A percentile compares a stretch with the other conserved stretches of the same genome.
Evolutionary conservation across 92 coral and sea anemone genomes (phyloP).

Genomic region (Chrysogorgia sp.): DNA sequence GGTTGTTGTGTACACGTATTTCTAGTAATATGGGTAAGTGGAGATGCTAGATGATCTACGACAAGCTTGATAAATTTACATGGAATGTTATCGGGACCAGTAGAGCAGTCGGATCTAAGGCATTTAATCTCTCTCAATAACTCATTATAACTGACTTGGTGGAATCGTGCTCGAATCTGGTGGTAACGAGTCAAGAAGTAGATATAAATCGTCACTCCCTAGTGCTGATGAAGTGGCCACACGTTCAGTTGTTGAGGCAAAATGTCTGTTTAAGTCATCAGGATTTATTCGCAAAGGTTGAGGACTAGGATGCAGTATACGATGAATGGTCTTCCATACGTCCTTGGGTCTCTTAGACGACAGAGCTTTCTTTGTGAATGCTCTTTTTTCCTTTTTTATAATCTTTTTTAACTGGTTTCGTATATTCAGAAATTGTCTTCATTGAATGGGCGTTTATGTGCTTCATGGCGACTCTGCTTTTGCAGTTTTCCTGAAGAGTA

Average conservation of each 20-base stretch:
- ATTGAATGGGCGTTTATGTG: neutral
- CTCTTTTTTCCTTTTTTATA: conserved; percentile 2
- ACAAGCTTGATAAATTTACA: conserved; percentile 21
- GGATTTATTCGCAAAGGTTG: conserved; percentile 9
- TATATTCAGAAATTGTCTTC: neutral
- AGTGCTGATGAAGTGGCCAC: conserved; percentile 4
- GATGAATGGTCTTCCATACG: conserved; percentile 16
- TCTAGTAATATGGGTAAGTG: conserved; percentile 17
- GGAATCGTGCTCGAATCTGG: neutral
- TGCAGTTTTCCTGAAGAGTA: too few relatives aligned
- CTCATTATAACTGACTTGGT: conserved; percentile 1
- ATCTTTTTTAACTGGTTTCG: conserved; percentile 2
- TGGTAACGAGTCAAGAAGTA: too few relatives aligned
- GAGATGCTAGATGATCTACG: conserved; percentile 22
- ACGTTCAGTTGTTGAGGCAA: conserved; percentile 11
- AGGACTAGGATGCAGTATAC: conserved; percentile 22
- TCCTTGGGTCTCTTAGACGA: conserved; percentile 7
- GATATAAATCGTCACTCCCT: too few relatives aligned
- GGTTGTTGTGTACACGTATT: too few relatives aligned
- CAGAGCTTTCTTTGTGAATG: conserved; percentile 13
- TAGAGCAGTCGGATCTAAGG: conserved; percentile 8
- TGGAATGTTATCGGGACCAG: conserved; percentile 12
- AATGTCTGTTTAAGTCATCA: conserved; percentile 7
- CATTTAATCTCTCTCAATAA: neutral
- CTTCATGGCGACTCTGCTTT: conserved; percentile 2